phyloP scores from a whole-genome alignment of 2,888 invertebrate species.

The Nasonia oneida region DNA sequence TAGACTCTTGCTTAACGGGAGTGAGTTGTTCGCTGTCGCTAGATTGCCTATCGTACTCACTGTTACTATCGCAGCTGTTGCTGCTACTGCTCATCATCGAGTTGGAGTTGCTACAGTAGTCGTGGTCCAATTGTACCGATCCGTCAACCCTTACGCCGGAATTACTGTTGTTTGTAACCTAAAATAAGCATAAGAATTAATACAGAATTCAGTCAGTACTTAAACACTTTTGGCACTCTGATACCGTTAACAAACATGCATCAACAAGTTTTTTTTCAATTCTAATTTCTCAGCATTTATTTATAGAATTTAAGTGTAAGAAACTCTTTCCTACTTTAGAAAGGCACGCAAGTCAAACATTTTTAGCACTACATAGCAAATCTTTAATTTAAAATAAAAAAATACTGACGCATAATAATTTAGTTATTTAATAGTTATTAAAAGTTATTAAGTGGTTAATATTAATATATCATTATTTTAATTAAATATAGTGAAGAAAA shows the following conservation, averaged over 20 bases:
- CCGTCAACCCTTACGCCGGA: slow-evolving; percentile 66
- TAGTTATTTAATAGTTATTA: no score
- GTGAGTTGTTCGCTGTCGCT: slow-evolving; percentile 66
- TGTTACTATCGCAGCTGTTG: slow-evolving; percentile 53
- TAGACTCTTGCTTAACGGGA: slow-evolving; percentile 54
- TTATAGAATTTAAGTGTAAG: no score
- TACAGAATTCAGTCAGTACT: background rate
- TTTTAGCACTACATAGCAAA: no score
- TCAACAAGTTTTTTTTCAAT: no score
- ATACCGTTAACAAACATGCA: background rate
- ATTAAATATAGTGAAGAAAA: no score
- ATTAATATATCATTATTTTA: no score
- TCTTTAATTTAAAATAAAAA: no score
- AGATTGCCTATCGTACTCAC: slow-evolving; percentile 65
- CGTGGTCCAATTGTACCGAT: slow-evolving; percentile 81
- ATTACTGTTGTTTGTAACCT: slow-evolving; percentile 47
- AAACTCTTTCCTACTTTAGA: no score
- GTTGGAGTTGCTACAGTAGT: slow-evolving; percentile 80
- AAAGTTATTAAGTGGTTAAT: no score
- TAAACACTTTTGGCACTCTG: background rate
- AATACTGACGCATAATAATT: no score
- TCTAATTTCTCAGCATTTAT: no score
- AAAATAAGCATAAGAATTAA: slow-evolving; percentile 1
- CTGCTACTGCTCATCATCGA: slow-evolving; percentile 64
- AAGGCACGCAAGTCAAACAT: no score